phyloP scores from a whole-genome alignment of 2,113 vertebrate genomes.

The Phyllopteryx taeniolatus region DNA sequence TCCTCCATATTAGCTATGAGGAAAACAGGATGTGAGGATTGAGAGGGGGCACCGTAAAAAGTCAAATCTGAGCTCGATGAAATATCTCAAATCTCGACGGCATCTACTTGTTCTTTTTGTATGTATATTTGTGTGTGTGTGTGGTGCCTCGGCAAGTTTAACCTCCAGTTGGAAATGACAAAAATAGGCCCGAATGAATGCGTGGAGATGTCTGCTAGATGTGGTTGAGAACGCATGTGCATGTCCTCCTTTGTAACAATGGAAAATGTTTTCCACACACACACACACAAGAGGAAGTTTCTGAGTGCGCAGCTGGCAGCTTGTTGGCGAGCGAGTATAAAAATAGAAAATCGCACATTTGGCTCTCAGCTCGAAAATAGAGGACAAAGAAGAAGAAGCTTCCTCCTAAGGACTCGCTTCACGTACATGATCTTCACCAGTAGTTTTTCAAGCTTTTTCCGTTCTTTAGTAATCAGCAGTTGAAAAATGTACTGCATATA shows the following conservation, averaged over 20 bases:
- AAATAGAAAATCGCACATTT: slow-evolving; percentile 43
- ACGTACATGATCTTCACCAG: not conserved
- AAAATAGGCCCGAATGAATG: not conserved
- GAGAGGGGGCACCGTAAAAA: not conserved
- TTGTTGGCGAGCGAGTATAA: slow-evolving; percentile 36
- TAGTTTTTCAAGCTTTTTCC: too few relatives aligned
- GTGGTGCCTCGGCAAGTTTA: not conserved
- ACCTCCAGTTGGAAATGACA: slow-evolving; percentile 10
- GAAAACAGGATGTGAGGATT: slow-evolving; percentile 18
- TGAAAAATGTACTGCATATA: too few relatives aligned
- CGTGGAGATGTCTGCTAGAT: not conserved
- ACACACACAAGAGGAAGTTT: slow-evolving; percentile 33
- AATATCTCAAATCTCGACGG: too few relatives aligned
- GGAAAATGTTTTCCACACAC: slow-evolving; percentile 34
- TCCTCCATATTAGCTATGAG: slow-evolving; percentile 35
- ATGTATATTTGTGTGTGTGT: slow-evolving; percentile 4
- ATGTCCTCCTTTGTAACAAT: slow-evolving; percentile 32
- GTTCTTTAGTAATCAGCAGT: too few relatives aligned
- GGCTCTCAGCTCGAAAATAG: slow-evolving; percentile 28
- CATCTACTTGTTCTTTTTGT: too few relatives aligned
- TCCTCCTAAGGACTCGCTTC: not conserved
- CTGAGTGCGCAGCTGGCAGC: slow-evolving; percentile 38
- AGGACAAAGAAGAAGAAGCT: slow-evolving; percentile 1
- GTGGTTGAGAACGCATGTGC: slow-evolving; percentile 3
- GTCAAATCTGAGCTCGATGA: too few relatives aligned